Evolutionary conservation across 2,888 invertebrate species (phyloP).

Genomic region (Yponomeuta plumbellus): DNA sequence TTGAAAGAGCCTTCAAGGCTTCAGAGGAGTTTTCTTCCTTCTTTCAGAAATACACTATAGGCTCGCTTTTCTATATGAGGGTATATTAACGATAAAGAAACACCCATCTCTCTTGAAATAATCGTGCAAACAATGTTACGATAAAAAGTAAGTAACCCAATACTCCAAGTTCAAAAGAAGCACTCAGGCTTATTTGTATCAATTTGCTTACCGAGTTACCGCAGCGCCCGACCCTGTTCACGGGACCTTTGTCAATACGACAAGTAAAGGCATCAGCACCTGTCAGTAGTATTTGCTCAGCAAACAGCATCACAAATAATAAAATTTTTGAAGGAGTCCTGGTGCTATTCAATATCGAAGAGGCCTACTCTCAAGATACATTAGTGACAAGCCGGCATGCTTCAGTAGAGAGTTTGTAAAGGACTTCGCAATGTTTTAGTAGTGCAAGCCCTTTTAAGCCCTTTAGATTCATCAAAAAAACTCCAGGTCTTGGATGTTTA

Average conservation of each 20-base stretch:
- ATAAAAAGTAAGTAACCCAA: constrained; percentile 19
- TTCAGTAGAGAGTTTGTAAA: too few relatives aligned
- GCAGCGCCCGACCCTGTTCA: constrained; percentile 24
- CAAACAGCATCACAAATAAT: constrained; percentile 49
- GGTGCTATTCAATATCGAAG: constrained; percentile 45
- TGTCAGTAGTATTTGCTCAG: constrained; percentile 51
- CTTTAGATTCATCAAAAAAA: too few relatives aligned
- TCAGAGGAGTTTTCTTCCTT: constrained; percentile 40
- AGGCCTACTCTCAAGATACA: background rate
- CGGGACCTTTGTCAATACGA: constrained; percentile 43
- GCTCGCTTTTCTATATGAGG: background rate
- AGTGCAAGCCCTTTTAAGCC: too few relatives aligned
- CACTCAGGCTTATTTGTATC: constrained; percentile 38
- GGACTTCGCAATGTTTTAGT: too few relatives aligned
- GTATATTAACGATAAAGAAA: background rate
- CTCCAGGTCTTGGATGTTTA: too few relatives aligned
- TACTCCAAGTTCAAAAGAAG: constrained; percentile 27
- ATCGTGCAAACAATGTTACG: background rate
- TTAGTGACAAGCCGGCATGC: too few relatives aligned
- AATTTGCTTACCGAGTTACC: constrained; percentile 39
- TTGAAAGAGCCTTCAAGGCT: constrained; percentile 51
- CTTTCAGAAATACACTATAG: background rate
- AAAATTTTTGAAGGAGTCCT: constrained; percentile 36
- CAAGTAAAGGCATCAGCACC: constrained; percentile 45
- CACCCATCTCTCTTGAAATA: background rate